A percentile compares a stretch with the other conserved stretches of the same genome.
phyloP scores from a whole-genome alignment of 37 sponge, comb jelly and placozoan species.

The Corticium candelabrum region DNA sequence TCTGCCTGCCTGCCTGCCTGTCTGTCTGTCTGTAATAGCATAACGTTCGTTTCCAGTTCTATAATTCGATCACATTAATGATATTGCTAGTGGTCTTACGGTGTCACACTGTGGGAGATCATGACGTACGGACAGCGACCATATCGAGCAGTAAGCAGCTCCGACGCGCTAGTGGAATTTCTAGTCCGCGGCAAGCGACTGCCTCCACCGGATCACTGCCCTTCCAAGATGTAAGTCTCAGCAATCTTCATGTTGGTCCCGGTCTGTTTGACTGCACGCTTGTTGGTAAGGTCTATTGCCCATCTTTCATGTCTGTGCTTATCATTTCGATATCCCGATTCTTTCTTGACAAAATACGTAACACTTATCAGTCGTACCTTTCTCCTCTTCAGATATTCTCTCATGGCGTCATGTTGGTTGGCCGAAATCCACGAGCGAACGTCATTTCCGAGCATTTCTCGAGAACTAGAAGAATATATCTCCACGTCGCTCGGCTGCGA shows the following conservation, averaged over 20 bases:
- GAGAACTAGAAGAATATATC: background rate
- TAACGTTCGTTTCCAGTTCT: no score
- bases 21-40: no score
- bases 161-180: background rate
- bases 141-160: background rate
- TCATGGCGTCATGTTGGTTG: background rate
- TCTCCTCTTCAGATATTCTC: background rate
- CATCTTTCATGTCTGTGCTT: no score
- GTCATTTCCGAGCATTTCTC: background rate
- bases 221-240: no score
- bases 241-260: no score
- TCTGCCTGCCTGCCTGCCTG: no score
- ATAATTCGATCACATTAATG: background rate
- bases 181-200: background rate
- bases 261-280: no score
- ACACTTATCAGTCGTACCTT: background rate
- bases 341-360: background rate
- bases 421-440: background rate
- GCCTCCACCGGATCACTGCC: background rate
- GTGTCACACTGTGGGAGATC: background rate
- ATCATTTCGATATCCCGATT: no score
- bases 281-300: no score
- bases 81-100: background rate
- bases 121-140: slow-evolving; percentile 1
- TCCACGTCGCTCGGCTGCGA: no score